Evolutionary conservation across 1,140 invertebrate species (phyloP).

Genomic region (Cyphomyrmex costatus): DNA sequence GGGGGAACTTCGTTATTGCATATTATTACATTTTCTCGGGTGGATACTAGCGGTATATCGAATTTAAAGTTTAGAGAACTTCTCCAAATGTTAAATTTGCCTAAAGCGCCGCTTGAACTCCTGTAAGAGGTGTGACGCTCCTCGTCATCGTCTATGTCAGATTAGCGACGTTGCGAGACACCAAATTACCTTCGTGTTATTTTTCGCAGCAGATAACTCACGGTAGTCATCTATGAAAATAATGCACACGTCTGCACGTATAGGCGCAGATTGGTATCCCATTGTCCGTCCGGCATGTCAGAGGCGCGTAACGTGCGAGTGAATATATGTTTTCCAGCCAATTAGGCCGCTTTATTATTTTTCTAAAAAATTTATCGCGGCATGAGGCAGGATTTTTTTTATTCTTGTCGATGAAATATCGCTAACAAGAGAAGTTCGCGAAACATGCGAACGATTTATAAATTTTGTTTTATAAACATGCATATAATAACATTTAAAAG

Average conservation of each 20-base stretch:
- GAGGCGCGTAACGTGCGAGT: background rate
- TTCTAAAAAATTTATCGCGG: slow-evolving; percentile 32
- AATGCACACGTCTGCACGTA: slow-evolving; percentile 46
- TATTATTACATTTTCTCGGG: slow-evolving; percentile 61
- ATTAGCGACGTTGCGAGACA: slow-evolving; percentile 65
- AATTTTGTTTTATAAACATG: background rate
- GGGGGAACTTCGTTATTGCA: slow-evolving; percentile 50
- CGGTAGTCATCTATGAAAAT: slow-evolving; percentile 24
- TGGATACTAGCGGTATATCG: slow-evolving; percentile 42
- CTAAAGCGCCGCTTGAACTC: slow-evolving; percentile 59
- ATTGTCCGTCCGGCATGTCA: slow-evolving; percentile 41
- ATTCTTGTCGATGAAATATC: background rate
- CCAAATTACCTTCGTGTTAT: slow-evolving; percentile 71
- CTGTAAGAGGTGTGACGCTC: background rate
- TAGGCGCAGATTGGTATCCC: slow-evolving; percentile 27
- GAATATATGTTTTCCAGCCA: slow-evolving; percentile 30
- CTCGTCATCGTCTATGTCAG: slow-evolving; percentile 40
- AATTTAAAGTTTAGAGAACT: slow-evolving; percentile 62
- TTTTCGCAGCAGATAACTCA: slow-evolving; percentile 71
- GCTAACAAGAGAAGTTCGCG: background rate
- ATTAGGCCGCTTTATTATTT: slow-evolving; percentile 22
- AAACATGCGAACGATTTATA: background rate
- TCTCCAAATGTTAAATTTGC: slow-evolving; percentile 60
- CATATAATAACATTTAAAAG: background rate
- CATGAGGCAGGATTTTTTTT: slow-evolving; percentile 4